Base-by-base conservation (phyloP, 92 coral and sea anemone species). In the Siderastrea siderea region DNA sequence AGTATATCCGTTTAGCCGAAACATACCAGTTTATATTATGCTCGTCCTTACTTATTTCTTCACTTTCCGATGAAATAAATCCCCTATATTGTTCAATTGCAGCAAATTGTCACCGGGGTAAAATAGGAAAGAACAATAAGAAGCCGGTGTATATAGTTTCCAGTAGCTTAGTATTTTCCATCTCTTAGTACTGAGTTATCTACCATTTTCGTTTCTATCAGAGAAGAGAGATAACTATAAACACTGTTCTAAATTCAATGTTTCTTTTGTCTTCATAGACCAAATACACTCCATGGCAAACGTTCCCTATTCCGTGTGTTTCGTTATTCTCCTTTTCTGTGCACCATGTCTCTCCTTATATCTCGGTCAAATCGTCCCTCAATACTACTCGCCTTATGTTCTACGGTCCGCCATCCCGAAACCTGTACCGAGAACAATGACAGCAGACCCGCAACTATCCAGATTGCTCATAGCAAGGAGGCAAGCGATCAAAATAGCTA, bases 391-490 rank as follows among this genome's bases (percentile, higher is more conserved):
- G 14, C 80, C 86, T 53, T 17, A 74, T 9, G 54, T 80, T 63
- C 16, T 52, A 16, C 80, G 84, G 45, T 81, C 81, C 74, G 66
- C 66, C 51, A 74, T 84, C 59, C 61, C 92, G 67, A 65, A 54
- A 72, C 59, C 77, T 9, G 68, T 63, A 58, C 58, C 77, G 43
- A 77, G 60, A 38, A 53, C 75, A 67, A 9, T 15, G 45, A 44
- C 52, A 45, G 43, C 46, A n/a, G 86, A 62, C 80, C 90, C 95
- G 51, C 78, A 84, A 1, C 93, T 92, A 6, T 71, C 87, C 12
- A 81, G 72, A 44, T 83, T 92, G 68, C 86, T 84, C 26, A 82
- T 68, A 61, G 86, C 91, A 59, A 89, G 82, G 84, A 79, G 49
- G 47, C 79, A 84, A 54, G 95, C 95, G 8, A 2, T 84, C 38